These are phyloP conservation scores for Alectura lathami DNA, from an alignment of 2,113 vertebrate species.

Conservation along the genomic window DNA sequence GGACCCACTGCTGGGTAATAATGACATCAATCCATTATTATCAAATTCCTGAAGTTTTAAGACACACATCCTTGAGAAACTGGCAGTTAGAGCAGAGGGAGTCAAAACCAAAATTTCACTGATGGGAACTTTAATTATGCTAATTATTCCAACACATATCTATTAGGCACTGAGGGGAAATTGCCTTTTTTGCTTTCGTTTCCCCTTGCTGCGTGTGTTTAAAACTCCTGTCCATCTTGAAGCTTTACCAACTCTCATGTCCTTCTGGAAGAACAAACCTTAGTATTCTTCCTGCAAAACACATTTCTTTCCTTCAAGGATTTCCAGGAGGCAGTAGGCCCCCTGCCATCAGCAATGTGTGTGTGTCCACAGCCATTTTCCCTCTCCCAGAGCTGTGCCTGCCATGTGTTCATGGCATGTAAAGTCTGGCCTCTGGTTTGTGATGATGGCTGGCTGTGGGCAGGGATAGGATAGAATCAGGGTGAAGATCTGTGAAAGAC, in stretches of 20 bases:
- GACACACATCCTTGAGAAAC: background rate
- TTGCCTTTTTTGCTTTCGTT: background rate
- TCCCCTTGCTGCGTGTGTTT: background rate
- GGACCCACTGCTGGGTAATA: background rate
- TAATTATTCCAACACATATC: background rate
- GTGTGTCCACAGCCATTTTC: background rate
- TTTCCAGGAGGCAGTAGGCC: background rate
- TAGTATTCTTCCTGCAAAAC: background rate
- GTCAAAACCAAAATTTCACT: background rate
- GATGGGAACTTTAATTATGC: background rate
- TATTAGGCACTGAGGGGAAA: background rate
- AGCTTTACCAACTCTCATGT: background rate
- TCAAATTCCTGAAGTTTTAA: background rate
- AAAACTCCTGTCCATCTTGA: background rate
- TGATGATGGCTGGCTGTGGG: background rate
- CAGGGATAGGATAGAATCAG: background rate
- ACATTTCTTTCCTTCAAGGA: background rate
- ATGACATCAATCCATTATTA: background rate
- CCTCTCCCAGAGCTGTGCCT: background rate
- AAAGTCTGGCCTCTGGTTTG: too few species aligned
- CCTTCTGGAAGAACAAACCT: background rate
- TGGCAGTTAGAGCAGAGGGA: background rate
- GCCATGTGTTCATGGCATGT: too few species aligned
- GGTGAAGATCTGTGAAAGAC: background rate
- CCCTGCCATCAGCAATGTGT: accelerated